Evolutionary conservation across 2,797 vertebrate species (phyloP).

Genomic region (Anisognathus igniventris): DNA sequence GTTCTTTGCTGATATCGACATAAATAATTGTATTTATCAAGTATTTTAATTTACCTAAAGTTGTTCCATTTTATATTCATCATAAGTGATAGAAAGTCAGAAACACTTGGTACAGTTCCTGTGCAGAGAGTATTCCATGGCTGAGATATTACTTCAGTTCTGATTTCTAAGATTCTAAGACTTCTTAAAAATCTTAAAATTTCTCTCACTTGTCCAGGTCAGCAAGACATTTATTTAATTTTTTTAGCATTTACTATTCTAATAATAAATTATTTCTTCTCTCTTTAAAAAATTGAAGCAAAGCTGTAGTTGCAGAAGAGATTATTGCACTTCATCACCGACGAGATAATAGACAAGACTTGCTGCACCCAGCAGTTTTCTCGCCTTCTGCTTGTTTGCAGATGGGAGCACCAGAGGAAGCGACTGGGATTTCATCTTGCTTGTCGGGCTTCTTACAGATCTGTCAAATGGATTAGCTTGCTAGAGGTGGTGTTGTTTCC

Average conservation of each 20-base stretch:
- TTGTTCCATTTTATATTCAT: not conserved
- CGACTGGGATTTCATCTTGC: not conserved
- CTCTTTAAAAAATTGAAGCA: not conserved
- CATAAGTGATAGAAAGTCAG: not conserved
- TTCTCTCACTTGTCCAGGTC: not conserved
- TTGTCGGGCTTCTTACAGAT: not conserved
- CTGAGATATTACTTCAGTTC: not conserved
- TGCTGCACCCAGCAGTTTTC: not conserved
- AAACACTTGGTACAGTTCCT: not conserved
- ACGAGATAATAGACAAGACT: not conserved
- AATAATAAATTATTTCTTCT: not conserved
- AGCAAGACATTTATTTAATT: not conserved
- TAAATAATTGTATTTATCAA: not conserved
- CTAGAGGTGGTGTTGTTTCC: not conserved
- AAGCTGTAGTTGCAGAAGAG: not conserved
- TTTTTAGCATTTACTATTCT: not conserved
- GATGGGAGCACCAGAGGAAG: not conserved
- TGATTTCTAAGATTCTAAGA: not conserved
- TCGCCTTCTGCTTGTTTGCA: not conserved
- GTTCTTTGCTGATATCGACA: accelerated
- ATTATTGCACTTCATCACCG: not conserved
- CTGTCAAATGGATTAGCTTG: not conserved
- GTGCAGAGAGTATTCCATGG: not conserved
- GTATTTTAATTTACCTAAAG: not conserved
- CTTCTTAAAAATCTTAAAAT: not conserved